These are phyloP conservation scores for Darevskia mixta DNA, from an alignment of 2,797 vertebrate species.

Conservation along the genomic window DNA sequence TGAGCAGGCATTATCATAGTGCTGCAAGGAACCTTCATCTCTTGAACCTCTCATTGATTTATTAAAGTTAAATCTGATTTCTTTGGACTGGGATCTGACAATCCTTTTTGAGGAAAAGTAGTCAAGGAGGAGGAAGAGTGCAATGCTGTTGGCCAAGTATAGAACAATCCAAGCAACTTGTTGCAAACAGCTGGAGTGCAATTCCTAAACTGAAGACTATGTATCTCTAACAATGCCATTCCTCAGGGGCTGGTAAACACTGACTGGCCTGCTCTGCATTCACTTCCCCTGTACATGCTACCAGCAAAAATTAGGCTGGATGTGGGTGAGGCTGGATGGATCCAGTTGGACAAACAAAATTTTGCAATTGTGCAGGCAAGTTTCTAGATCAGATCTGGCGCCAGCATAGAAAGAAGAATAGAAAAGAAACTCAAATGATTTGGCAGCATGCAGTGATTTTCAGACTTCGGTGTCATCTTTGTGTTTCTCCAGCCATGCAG, in stretches of 20 bases:
- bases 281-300: slow-evolving; percentile 11
- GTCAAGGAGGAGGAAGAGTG: background rate
- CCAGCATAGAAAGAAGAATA: background rate
- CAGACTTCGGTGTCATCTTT: slow-evolving; percentile 22
- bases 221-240: background rate
- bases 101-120: slow-evolving; percentile 14
- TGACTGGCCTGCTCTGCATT: background rate
- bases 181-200: background rate
- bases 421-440: slow-evolving; percentile 28
- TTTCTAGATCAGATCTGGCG: slow-evolving; percentile 3
- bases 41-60: background rate
- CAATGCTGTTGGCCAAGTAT: background rate
- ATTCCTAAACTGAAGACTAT: background rate
- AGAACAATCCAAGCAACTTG: background rate
- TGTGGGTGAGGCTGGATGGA: slow-evolving; percentile 11
- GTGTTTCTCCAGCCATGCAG: slow-evolving; percentile 39
- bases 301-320: background rate
- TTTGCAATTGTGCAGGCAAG: background rate
- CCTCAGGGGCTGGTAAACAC: background rate
- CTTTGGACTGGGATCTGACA: background rate
- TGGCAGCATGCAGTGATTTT: slow-evolving; percentile 36
- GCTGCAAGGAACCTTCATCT: background rate
- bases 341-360: slow-evolving; percentile 1
- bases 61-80: background rate
- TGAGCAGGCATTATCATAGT: background rate